These are phyloP conservation scores for Brachyalestes nurse DNA, from an alignment of 2,797 vertebrate species.

Conservation along the genomic window DNA sequence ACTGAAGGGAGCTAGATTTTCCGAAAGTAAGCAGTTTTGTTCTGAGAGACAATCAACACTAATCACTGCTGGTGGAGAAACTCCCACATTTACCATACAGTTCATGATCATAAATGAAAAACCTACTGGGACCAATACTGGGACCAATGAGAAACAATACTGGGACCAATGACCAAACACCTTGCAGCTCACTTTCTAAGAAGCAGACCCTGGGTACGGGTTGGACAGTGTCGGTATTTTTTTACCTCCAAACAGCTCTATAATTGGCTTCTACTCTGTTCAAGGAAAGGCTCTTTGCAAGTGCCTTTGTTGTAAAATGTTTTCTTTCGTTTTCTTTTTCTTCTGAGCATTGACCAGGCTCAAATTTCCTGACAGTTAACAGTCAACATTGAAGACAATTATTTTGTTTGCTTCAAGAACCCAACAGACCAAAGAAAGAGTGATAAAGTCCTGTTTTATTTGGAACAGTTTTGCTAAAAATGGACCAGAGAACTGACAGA, in stretches of 20 bases:
- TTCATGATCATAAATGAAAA: neutral
- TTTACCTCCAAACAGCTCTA: neutral
- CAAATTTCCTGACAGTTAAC: neutral
- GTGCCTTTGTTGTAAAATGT: neutral
- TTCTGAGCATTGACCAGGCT: neutral
- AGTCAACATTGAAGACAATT: neutral
- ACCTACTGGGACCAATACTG: neutral
- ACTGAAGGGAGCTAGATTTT: slow-evolving; percentile 17
- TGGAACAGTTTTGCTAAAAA: slow-evolving; percentile 14
- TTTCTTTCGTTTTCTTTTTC: neutral
- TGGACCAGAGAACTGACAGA: neutral
- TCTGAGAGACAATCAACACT: slow-evolving; percentile 40
- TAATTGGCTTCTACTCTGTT: slow-evolving; percentile 5
- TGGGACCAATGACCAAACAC: slow-evolving; percentile 12
- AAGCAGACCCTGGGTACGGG: neutral
- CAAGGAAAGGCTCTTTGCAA: neutral
- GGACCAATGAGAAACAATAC: neutral
- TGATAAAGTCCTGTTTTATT: slow-evolving; percentile 59
- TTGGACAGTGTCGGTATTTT: neutral
- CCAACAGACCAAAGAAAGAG: slow-evolving; percentile 76
- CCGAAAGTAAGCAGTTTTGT: neutral
- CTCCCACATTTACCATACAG: neutral
- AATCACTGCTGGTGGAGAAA: slow-evolving; percentile 9
- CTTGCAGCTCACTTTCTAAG: neutral
- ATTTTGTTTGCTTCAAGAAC: neutral